phyloP scores from a whole-genome alignment of 2,797 vertebrate species.

The Hybognathus amarus region DNA sequence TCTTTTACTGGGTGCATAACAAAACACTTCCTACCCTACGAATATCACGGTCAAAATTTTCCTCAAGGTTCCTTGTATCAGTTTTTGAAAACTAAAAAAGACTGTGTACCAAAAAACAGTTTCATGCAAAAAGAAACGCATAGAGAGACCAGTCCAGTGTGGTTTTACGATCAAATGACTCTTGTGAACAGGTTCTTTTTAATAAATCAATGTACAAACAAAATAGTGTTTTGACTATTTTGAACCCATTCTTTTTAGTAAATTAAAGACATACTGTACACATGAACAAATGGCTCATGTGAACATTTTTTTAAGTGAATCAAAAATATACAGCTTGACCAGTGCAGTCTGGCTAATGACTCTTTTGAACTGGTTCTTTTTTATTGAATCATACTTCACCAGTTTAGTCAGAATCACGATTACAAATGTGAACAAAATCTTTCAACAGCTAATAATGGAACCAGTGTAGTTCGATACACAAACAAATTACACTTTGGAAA shows the following conservation, averaged over 20 bases:
- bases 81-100: not conserved
- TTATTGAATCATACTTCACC: not conserved
- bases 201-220: not conserved
- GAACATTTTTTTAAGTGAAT: not conserved
- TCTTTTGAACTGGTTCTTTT: not conserved
- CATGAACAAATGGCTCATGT: not conserved
- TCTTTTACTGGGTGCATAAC: not conserved
- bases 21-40: not conserved
- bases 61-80: not conserved
- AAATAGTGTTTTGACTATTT: no score
- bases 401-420: not conserved
- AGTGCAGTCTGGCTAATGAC: no score
- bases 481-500: not conserved
- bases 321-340: no score
- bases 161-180: not conserved
- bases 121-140: not conserved
- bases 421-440: not conserved
- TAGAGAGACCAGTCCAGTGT: not conserved
- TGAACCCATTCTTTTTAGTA: not conserved
- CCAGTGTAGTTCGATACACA: not conserved
- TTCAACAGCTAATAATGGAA: not conserved
- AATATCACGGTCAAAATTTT: not conserved
- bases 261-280: not conserved
- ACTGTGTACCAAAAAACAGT: not conserved
- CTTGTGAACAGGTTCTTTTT: not conserved